Evolutionary conservation across 2,888 invertebrate genomes (phyloP).

Genomic region (Drosophila incognita): DNA sequence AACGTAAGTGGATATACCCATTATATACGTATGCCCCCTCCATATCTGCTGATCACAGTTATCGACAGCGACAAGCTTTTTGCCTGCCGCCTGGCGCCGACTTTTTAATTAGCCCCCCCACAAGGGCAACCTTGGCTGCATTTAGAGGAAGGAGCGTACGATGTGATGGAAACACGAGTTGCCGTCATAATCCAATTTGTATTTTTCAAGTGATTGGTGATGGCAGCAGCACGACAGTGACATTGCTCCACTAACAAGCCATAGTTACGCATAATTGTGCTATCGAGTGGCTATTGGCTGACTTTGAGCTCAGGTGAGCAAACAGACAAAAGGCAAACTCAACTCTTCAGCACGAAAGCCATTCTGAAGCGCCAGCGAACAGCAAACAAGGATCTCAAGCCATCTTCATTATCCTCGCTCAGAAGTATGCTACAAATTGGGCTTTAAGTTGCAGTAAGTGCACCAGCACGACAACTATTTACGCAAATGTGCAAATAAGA

Average conservation of each 20-base stretch:
- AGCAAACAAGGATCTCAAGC: neutral
- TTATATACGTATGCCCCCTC: neutral
- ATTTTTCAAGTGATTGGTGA: conserved; percentile 32
- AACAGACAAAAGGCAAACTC: neutral
- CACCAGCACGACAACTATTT: neutral
- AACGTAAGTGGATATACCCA: conserved; percentile 34
- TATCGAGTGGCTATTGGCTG: neutral
- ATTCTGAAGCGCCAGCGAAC: neutral
- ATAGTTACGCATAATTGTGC: conserved; percentile 12
- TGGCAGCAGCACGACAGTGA: conserved; percentile 40
- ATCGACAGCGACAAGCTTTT: conserved; percentile 26
- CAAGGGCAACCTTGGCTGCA: conserved; percentile 27
- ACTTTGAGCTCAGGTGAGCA: conserved; percentile 17
- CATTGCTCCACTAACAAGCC: conserved; percentile 38
- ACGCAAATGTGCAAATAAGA: neutral
- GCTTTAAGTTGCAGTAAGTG: neutral
- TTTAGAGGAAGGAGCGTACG: neutral
- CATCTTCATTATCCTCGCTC: neutral
- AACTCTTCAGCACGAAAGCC: conserved; percentile 1
- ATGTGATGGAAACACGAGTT: neutral
- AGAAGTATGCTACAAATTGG: neutral
- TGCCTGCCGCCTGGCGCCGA: conserved; percentile 30
- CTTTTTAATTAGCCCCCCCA: conserved; percentile 52
- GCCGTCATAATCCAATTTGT: conserved; percentile 36
- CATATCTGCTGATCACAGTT: conserved; percentile 16